Evolutionary conservation across 2,888 invertebrate species (phyloP).

Genomic region (Tachina lurida): DNA sequence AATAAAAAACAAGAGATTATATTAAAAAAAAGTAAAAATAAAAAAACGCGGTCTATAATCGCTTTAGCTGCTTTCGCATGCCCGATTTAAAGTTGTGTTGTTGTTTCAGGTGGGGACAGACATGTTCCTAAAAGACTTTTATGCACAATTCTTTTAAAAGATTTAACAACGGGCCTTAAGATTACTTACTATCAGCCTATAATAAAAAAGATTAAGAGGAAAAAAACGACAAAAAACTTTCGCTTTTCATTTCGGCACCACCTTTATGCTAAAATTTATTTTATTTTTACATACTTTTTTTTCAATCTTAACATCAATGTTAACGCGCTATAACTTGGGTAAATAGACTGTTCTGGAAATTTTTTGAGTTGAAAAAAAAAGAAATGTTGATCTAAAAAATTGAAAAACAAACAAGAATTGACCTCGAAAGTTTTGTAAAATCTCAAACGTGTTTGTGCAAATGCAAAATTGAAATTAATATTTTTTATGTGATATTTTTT

Average conservation of each 20-base stretch:
- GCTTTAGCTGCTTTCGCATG: constrained; percentile 59
- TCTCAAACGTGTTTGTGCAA: constrained; percentile 17
- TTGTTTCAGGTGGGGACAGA: constrained; percentile 13
- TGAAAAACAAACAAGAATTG: constrained; percentile 28
- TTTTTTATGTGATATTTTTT: constrained; percentile 33
- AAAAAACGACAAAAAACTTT: constrained; percentile 24
- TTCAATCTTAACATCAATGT: background rate
- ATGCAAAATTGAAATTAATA: constrained; percentile 17
- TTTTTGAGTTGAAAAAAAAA: constrained; percentile 1
- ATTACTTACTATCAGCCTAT: background rate
- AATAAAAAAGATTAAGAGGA: constrained; percentile 1
- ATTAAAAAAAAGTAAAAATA: constrained; percentile 16
- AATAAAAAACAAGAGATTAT: constrained; percentile 26
- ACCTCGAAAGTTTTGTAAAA: constrained; percentile 19
- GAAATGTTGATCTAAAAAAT: constrained; percentile 3
- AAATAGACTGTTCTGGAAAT: constrained; percentile 32
- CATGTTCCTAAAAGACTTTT: background rate
- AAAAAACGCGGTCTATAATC: constrained; percentile 62
- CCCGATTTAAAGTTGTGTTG: constrained; percentile 49
- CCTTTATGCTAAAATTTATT: background rate
- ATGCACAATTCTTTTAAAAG: constrained; percentile 5
- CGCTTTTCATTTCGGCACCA: constrained; percentile 14
- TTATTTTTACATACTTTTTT: background rate
- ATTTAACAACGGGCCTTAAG: constrained; percentile 26
- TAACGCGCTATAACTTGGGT: background rate